phyloP scores from a whole-genome alignment of 2,113 vertebrate species.

The Copsychus sechellarum region DNA sequence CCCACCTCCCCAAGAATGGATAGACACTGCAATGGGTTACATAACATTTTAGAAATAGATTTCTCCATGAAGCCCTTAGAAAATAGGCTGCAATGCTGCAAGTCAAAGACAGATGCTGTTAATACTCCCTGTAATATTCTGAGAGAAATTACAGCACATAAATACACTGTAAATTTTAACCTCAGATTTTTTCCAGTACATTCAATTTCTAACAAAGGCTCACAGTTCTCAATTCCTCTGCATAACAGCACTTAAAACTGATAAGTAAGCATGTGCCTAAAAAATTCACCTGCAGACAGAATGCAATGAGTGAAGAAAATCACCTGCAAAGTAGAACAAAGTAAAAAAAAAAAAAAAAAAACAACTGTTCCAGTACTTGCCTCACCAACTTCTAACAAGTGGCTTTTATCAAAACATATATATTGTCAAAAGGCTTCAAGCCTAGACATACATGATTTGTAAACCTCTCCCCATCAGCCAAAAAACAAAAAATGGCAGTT shows the following conservation, averaged over 20 bases:
- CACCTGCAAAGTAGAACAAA: background rate
- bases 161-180: background rate
- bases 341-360: background rate
- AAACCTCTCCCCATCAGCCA: background rate
- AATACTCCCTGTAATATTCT: background rate
- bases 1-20: background rate
- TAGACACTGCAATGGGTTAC: background rate
- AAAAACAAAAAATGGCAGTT: fast-evolving
- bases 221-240: background rate
- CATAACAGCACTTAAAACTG: background rate
- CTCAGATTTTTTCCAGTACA: background rate
- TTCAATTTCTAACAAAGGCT: background rate
- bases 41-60: background rate
- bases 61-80: background rate
- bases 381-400: background rate
- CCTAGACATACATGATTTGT: background rate
- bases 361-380: background rate
- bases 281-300: background rate
- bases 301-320: background rate
- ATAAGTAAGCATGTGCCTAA: background rate
- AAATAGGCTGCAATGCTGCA: background rate
- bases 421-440: background rate
- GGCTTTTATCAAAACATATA: background rate
- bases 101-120: background rate
- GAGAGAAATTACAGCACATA: background rate